phyloP scores from a whole-genome alignment of 2,888 invertebrate species.

The Amblyjoppa proteus region DNA sequence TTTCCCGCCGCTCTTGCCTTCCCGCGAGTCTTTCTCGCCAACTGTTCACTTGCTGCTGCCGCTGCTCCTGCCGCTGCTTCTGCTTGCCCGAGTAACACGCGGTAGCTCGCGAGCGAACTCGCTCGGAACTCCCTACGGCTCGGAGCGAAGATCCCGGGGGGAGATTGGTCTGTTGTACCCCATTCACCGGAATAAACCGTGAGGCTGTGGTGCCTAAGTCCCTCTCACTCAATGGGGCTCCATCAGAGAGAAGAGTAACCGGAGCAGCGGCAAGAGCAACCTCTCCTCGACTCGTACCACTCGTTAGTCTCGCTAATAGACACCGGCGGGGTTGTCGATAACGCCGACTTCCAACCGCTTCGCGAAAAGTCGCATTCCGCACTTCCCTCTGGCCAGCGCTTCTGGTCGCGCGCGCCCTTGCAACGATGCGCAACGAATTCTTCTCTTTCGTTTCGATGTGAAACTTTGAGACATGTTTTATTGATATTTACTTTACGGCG shows the following conservation, averaged over 20 bases:
- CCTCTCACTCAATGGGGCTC: constrained; percentile 33
- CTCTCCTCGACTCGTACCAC: constrained; percentile 64
- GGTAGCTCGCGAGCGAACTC: constrained; percentile 47
- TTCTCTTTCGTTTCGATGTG: neutral
- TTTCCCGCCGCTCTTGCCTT: constrained; percentile 40
- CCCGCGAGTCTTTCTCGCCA: constrained; percentile 71
- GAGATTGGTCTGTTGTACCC: constrained; percentile 74
- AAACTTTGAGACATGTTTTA: neutral
- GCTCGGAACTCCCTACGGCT: constrained; percentile 65
- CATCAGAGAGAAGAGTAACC: constrained; percentile 47
- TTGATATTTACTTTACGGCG: neutral
- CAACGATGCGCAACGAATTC: neutral
- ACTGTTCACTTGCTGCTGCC: constrained; percentile 76
- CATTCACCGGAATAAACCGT: constrained; percentile 75
- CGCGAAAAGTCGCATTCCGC: neutral
- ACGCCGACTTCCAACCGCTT: constrained; percentile 23
- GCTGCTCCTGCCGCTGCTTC: constrained; percentile 42
- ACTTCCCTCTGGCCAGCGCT: neutral
- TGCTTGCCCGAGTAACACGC: constrained; percentile 46
- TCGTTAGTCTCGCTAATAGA: constrained; percentile 80
- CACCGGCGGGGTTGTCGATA: constrained; percentile 74
- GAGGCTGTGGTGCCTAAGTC: constrained; percentile 67
- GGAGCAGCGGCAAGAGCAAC: constrained; percentile 63
- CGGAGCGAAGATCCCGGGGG: constrained; percentile 76
- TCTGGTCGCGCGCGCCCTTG: neutral